Evolutionary conservation across 2,113 vertebrate genomes (phyloP), one percentile per base, ranked within the genome.

Genomic region (Cervus canadensis): DNA sequence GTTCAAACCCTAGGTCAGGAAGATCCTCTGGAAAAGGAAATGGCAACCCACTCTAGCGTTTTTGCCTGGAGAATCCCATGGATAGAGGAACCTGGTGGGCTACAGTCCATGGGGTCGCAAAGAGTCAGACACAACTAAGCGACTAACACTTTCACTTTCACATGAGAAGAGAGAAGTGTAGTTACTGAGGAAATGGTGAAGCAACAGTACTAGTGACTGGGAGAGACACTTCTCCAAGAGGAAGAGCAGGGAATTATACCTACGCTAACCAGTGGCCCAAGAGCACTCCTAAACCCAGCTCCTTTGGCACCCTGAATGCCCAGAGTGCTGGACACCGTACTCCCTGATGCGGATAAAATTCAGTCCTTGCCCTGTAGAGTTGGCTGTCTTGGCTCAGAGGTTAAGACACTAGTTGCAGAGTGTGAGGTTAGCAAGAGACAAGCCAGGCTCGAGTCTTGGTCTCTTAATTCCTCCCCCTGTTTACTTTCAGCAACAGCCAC

Each of bases 401-500:
- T 36, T 76, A 67, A 76, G 43, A 59, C 16, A 36, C 17, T 60
- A 79, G 33, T 79, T 89, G 59, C 21, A 82, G 59, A 52, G 30
- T 81, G 52, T 45, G 45, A 93, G 25, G 28, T 48, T 52, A 95
- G 36, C 50, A 89, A 71, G 43, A 71, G 33, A 81, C 26, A 59
- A 71, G 43, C 13, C 67, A 95, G 50, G 57, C 33, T 78, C 33
- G 12, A 7, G 40, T 64, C 48, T 33, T 79, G 12, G 14, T 60
- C 25, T 62, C 45, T 36, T 81, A 82, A 94, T 54, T 62, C n/a
- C 60, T 54, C 28, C 5, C 79, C 36, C 40, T 62, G 43, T 79
- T 85, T 95, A n/a, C 78, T 86, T 50, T 45, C 45, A 89, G 13
- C 67, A 97, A 28, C 48, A 71, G n/a, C n/a, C 57, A 54, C 11